Conservation (phyloP, 2,888 invertebrate genomes). For the Campopleginae sp. region DNA sequence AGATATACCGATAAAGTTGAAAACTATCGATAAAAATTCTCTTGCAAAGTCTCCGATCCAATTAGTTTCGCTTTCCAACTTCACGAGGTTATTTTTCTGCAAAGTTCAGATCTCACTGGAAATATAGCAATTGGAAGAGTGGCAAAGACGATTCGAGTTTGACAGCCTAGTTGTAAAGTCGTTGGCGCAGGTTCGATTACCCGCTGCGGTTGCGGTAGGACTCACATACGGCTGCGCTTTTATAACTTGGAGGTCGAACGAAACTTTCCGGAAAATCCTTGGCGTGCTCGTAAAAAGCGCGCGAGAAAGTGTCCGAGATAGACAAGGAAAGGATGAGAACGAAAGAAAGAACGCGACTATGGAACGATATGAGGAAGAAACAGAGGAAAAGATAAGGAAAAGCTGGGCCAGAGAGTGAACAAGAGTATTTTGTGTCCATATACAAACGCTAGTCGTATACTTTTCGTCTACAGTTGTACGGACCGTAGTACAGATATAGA, state of each 20-base stretch:
- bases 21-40: slow-evolving; percentile 5
- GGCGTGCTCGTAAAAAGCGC: slow-evolving; percentile 60
- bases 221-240: slow-evolving; percentile 51
- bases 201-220: slow-evolving; percentile 64
- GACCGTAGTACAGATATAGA: slow-evolving; percentile 48
- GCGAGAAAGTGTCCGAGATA: slow-evolving; percentile 48
- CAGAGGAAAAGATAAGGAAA: slow-evolving; percentile 59
- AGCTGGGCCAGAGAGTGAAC: slow-evolving; percentile 46
- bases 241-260: slow-evolving; percentile 57
- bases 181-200: slow-evolving; percentile 39
- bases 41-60: slow-evolving; percentile 9
- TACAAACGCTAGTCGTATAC: slow-evolving; percentile 49
- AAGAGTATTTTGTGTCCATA: slow-evolving; percentile 39
- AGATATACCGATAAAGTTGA: background rate
- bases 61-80: slow-evolving; percentile 1
- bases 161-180: slow-evolving; percentile 43
- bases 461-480: slow-evolving; percentile 31
- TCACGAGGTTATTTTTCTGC: slow-evolving; percentile 12
- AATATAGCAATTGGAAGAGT: background rate
- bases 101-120: slow-evolving; percentile 2
- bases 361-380: slow-evolving; percentile 31
- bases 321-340: slow-evolving; percentile 28
- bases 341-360: slow-evolving; percentile 3
- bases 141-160: slow-evolving; percentile 30
- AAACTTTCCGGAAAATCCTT: slow-evolving; percentile 62